Evolutionary conservation across 30 jellyfish, hydroid and myxozoan genomes (phyloP).

Genomic region (Turritopsis rubra): DNA sequence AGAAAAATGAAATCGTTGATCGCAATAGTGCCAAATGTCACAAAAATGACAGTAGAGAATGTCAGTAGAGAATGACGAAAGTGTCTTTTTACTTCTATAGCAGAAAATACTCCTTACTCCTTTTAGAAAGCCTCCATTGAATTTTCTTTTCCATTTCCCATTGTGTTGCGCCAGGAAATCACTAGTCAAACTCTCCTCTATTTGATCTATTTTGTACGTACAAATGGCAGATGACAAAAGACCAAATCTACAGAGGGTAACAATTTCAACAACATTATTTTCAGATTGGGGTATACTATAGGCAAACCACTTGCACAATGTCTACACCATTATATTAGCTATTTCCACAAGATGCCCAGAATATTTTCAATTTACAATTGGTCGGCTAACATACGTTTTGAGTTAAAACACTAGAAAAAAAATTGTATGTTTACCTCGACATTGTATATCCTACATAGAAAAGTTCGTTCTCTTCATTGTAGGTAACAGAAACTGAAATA

Average conservation of each 20-base stretch:
- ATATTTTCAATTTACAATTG: too few relatives aligned
- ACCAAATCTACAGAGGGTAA: background rate
- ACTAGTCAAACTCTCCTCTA: background rate
- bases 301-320: too few relatives aligned
- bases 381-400: background rate
- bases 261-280: too few relatives aligned
- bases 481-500: conserved; percentile 3
- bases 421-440: conserved; percentile 3
- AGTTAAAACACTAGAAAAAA: background rate
- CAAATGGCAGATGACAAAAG: conserved; percentile 3
- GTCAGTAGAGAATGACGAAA: too few relatives aligned
- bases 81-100: too few relatives aligned
- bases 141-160: background rate
- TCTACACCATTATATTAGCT: too few relatives aligned
- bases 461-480: background rate
- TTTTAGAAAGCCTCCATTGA: background rate
- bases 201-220: background rate
- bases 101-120: too few relatives aligned
- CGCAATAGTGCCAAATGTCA: background rate
- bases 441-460: conserved; percentile 13
- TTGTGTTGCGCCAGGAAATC: background rate
- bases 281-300: too few relatives aligned
- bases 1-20: background rate
- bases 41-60: too few relatives aligned
- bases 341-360: too few relatives aligned